Evolutionary conservation across 2,113 vertebrate genomes (phyloP).

Genomic region (Corythoichthys haematopterus): DNA sequence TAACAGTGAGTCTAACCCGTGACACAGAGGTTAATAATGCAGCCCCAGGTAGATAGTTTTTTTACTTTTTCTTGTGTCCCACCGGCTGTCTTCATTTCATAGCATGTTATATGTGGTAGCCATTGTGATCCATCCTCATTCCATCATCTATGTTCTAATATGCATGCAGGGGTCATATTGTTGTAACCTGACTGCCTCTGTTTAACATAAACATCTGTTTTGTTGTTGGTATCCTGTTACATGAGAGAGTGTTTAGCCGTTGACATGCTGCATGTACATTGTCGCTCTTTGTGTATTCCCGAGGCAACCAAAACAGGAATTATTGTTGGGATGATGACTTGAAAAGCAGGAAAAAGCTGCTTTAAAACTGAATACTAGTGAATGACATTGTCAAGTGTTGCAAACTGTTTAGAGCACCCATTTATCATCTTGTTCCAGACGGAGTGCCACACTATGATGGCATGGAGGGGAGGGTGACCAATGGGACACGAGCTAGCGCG

Average conservation of each 20-base stretch:
- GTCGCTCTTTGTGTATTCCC: constrained; percentile 12
- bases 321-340: constrained; percentile 1
- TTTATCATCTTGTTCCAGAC: constrained; percentile 70
- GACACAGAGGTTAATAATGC: constrained; percentile 55
- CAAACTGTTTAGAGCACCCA: constrained; percentile 45
- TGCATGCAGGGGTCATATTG: constrained; percentile 31
- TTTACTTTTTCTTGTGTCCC: constrained; percentile 25
- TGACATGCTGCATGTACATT: constrained; percentile 14
- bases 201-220: constrained; percentile 9
- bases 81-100: constrained; percentile 17
- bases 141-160: constrained; percentile 12
- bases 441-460: constrained; percentile 57
- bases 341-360: not conserved
- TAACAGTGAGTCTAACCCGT: constrained; percentile 63
- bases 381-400: constrained; percentile 22
- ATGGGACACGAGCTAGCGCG: constrained; percentile 59
- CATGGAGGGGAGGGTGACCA: constrained; percentile 64
- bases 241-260: not conserved
- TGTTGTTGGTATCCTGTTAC: constrained; percentile 9
- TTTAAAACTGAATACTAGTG: not conserved
- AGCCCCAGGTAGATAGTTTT: constrained; percentile 62
- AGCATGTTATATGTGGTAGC: constrained; percentile 14
- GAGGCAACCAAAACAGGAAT: constrained; percentile 12
- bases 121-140: constrained; percentile 11
- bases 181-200: not conserved